Conservation (phyloP, 2,113 vertebrate species). For the Oophaga pumilio region DNA sequence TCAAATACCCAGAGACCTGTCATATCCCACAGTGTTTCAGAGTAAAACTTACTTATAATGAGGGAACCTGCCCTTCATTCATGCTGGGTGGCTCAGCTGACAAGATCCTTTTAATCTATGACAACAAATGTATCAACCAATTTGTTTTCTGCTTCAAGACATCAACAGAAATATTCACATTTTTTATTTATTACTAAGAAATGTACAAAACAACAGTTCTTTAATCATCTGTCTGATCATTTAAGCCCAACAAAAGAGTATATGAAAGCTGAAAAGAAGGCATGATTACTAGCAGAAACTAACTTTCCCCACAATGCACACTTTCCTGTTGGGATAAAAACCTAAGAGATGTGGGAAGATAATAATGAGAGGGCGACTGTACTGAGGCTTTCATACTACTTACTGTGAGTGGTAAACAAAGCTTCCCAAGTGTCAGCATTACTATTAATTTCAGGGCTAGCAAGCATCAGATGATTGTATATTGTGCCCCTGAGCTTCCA, state of each 20-base stretch:
- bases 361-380: slow-evolving; percentile 23
- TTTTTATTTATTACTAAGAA: neutral
- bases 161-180: neutral
- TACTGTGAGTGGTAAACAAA: slow-evolving; percentile 46
- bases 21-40: no score
- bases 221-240: neutral
- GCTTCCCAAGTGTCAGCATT: slow-evolving; percentile 35
- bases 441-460: slow-evolving; percentile 54
- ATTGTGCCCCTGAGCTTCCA: slow-evolving; percentile 64
- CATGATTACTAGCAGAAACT: slow-evolving; percentile 35
- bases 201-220: neutral
- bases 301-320: slow-evolving; percentile 17
- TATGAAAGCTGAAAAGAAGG: neutral
- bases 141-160: neutral
- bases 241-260: slow-evolving; percentile 25
- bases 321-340: slow-evolving; percentile 55
- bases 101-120: neutral
- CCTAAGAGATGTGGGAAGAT: neutral
- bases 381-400: slow-evolving; percentile 3
- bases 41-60: no score
- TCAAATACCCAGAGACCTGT: no score
- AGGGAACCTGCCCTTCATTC: no score
- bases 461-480: slow-evolving; percentile 52
- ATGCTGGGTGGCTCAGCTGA: no score
- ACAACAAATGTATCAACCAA: neutral